phyloP scores from a whole-genome alignment of 2,113 vertebrate species.

The Vidua macroura region DNA sequence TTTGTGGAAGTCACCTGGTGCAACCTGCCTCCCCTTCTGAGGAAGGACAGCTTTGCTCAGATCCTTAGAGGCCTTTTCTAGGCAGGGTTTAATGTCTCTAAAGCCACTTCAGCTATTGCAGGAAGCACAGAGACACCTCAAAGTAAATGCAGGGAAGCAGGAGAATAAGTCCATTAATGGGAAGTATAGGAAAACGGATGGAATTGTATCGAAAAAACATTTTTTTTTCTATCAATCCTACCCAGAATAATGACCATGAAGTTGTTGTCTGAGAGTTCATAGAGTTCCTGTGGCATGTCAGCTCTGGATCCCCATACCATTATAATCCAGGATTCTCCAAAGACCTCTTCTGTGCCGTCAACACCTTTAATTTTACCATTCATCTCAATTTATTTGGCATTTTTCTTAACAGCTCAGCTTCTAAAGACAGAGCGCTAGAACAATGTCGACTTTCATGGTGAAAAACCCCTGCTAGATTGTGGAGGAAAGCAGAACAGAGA shows the following conservation, averaged over 20 bases:
- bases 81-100: not conserved
- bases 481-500: constrained; percentile 20
- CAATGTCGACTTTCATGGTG: not conserved
- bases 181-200: not conserved
- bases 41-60: not conserved
- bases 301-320: not conserved
- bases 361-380: not conserved
- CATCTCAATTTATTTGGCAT: not conserved
- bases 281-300: not conserved
- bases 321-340: not conserved
- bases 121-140: not conserved
- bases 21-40: not conserved
- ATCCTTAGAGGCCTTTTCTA: not conserved
- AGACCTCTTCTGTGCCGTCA: not conserved
- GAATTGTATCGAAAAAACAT: not conserved
- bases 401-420: not conserved
- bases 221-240: not conserved
- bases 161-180: not conserved
- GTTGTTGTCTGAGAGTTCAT: not conserved
- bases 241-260: not conserved
- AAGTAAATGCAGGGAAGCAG: not conserved
- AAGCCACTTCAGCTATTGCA: not conserved
- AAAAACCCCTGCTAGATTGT: not conserved
- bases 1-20: not conserved
- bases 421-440: not conserved